Evolutionary conservation across 2,797 vertebrate species (phyloP).

Genomic region (Chromobotia macracanthus): DNA sequence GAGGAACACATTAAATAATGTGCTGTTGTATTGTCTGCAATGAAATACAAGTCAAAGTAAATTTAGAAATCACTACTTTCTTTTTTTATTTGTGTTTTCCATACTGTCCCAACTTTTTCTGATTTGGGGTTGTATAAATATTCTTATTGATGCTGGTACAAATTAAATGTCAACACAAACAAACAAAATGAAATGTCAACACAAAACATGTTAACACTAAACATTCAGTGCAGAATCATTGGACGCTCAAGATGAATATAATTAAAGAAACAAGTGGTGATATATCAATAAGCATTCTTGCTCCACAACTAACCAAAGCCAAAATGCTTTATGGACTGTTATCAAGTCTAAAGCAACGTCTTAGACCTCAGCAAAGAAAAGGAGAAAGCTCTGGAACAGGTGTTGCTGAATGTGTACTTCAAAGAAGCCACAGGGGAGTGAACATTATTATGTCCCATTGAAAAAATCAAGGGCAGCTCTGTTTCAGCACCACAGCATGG

Average conservation of each 20-base stretch:
- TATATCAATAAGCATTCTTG: not conserved
- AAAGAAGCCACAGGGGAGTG: not conserved
- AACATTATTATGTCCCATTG: constrained; percentile 14
- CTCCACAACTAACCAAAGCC: not conserved
- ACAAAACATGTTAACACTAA: too few relatives aligned
- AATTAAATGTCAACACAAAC: too few relatives aligned
- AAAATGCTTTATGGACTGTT: not conserved
- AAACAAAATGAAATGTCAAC: constrained; percentile 16
- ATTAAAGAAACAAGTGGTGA: not conserved
- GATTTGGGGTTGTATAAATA: too few relatives aligned
- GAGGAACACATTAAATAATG: too few relatives aligned
- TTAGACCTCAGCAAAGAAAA: not conserved
- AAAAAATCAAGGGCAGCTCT: constrained; percentile 5
- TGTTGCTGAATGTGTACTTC: constrained; percentile 29
- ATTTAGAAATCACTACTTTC: too few relatives aligned
- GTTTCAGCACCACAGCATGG: constrained; percentile 42
- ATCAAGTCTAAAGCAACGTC: not conserved
- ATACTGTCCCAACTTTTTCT: too few relatives aligned
- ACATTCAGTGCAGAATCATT: too few relatives aligned
- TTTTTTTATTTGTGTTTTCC: too few relatives aligned
- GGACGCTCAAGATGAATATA: not conserved
- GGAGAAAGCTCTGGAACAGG: constrained; percentile 32
- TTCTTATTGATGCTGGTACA: too few relatives aligned
- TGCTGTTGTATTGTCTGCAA: too few relatives aligned
- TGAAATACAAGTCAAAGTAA: too few relatives aligned